Percentiles rank a stretch among this genome's conserved stretches.
Evolutionary conservation across 2,888 invertebrate species (phyloP).

Genomic region (Eupithecia dodoneata): DNA sequence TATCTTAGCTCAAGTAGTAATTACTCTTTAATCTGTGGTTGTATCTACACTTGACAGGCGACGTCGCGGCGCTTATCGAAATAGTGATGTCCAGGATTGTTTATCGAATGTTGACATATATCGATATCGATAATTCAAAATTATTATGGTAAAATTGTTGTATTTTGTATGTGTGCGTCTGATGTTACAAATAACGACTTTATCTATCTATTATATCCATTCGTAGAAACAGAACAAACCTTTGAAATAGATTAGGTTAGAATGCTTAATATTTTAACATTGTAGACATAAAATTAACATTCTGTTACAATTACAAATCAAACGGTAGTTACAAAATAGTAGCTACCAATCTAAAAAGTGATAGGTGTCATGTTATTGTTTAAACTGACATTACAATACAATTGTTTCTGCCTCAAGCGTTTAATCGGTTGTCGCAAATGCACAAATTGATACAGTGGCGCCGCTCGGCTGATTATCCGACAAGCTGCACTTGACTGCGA

Average conservation of each 20-base stretch:
- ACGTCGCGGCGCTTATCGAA: constrained; percentile 25
- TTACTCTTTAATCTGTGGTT: constrained; percentile 32
- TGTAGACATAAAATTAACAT: neutral
- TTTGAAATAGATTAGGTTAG: neutral
- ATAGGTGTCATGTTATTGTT: constrained; percentile 39
- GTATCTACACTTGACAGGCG: constrained; percentile 33
- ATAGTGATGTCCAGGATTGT: constrained; percentile 26
- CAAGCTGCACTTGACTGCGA: constrained; percentile 37
- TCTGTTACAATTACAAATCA: neutral
- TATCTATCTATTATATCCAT: neutral
- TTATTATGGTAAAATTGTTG: no score
- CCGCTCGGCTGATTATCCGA: constrained; percentile 33
- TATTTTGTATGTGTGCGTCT: no score
- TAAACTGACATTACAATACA: constrained; percentile 36
- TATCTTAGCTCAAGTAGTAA: constrained; percentile 24
- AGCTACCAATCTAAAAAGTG: constrained; percentile 19
- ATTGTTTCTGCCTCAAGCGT: constrained; percentile 30
- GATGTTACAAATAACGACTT: no score
- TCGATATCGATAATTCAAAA: constrained; percentile 4
- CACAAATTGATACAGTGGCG: constrained; percentile 40
- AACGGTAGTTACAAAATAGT: constrained; percentile 15
- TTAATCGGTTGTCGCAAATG: constrained; percentile 36
- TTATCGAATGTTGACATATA: constrained; percentile 18
- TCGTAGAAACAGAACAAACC: neutral
- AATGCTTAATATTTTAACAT: neutral